Conservation (phyloP, 2,113 vertebrate species). For the Calidris pygmaea region DNA sequence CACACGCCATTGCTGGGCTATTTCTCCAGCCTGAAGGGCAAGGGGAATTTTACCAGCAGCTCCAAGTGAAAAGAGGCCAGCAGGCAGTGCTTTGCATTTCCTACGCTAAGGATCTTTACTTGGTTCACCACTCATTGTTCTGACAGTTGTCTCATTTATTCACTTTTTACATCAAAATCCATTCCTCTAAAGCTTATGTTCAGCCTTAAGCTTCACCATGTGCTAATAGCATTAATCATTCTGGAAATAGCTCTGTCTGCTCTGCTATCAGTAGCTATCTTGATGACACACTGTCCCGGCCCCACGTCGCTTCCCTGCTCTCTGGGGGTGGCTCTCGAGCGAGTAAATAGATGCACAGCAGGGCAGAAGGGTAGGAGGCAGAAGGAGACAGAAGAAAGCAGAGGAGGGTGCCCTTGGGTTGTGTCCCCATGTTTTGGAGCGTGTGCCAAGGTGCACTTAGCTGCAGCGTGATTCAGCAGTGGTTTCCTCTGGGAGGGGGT, state of each 20-base stretch:
- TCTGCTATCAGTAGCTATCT: slow-evolving; percentile 10
- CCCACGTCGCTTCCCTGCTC: background rate
- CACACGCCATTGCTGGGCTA: background rate
- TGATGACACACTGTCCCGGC: background rate
- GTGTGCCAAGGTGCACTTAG: background rate
- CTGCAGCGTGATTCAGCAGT: background rate
- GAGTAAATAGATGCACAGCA: background rate
- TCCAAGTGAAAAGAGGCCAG: background rate
- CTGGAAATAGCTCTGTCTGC: slow-evolving; percentile 57
- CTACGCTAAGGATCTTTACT: background rate
- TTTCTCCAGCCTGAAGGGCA: slow-evolving; percentile 19
- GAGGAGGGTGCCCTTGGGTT: background rate
- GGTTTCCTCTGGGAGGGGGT: background rate
- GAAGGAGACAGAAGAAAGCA: background rate
- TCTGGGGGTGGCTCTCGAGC: background rate
- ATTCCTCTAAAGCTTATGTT: slow-evolving; percentile 38
- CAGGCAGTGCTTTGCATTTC: slow-evolving; percentile 10
- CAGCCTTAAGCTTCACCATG: slow-evolving; percentile 53
- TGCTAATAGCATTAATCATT: slow-evolving; percentile 61
- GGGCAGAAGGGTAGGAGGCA: background rate
- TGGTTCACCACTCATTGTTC: slow-evolving; percentile 51
- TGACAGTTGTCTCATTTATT: slow-evolving; percentile 65
- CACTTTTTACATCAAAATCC: slow-evolving; percentile 60
- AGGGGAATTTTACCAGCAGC: slow-evolving; percentile 2
- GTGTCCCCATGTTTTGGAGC: background rate